Evolutionary conservation across 2,888 invertebrate genomes (phyloP).

Genomic region (Eristalinus sepulchralis): DNA sequence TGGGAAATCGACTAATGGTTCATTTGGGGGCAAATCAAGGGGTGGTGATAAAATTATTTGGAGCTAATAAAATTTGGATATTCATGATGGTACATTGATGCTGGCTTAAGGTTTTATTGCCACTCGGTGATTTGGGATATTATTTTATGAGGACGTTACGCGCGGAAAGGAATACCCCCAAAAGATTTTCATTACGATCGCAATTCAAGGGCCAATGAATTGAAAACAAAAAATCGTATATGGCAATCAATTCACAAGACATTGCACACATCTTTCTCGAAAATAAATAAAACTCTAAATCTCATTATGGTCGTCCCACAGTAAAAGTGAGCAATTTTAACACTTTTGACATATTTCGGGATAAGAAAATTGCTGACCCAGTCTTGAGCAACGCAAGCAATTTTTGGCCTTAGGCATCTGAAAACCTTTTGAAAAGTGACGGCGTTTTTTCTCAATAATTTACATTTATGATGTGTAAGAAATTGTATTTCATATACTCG

Average conservation of each 20-base stretch:
- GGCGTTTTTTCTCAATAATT: background rate
- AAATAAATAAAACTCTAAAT: background rate
- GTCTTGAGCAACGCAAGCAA: background rate
- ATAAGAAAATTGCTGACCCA: background rate
- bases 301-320: background rate
- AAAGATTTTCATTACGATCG: background rate
- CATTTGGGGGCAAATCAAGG: conserved; percentile 1
- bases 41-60: background rate
- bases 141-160: background rate
- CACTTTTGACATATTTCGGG: background rate
- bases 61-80: background rate
- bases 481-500: no score
- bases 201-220: background rate
- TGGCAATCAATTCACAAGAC: background rate
- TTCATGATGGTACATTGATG: background rate
- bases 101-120: background rate
- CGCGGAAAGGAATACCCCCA: background rate
- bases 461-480: background rate
- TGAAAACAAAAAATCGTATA: background rate
- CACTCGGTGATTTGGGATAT: background rate
- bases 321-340: background rate
- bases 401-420: no score
- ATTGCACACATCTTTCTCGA: background rate
- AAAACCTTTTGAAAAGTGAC: background rate
- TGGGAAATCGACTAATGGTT: background rate